phyloP scores from a whole-genome alignment of 30 jellyfish, hydroid and myxozoan species.

The Chrysaora quinquecirrha region DNA sequence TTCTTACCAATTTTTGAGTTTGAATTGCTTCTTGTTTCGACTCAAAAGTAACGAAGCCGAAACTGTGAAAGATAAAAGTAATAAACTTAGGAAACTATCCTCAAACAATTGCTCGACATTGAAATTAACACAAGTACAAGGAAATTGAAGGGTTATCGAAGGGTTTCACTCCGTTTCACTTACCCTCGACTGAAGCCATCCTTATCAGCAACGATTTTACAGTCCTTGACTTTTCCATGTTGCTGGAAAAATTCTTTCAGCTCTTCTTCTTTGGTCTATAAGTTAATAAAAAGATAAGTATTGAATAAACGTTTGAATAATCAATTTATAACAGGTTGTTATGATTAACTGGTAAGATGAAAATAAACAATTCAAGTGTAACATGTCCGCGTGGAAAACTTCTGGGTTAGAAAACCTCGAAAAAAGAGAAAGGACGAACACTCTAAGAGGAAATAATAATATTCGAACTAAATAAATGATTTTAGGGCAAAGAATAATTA shows the following conservation, averaged over 20 bases:
- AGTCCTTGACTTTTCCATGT: conserved; percentile 96
- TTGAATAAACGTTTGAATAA: no score
- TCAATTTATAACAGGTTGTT: neutral
- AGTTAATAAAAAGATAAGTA: neutral
- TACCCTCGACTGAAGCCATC: conserved; percentile 99
- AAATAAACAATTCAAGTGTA: neutral
- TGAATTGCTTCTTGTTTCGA: conserved; percentile 97
- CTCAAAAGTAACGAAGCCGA: conserved; percentile 96
- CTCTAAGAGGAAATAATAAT: no score
- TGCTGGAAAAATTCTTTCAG: conserved; percentile 79
- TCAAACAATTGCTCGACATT: neutral
- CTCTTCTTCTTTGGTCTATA: conserved; percentile 96
- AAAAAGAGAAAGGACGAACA: neutral
- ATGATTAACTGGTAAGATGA: neutral
- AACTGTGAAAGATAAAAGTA: conserved; percentile 47
- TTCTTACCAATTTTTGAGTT: conserved; percentile 92
- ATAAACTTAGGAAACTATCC: no score
- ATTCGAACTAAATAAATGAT: no score
- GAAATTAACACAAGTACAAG: neutral
- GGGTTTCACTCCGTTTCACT: no score
- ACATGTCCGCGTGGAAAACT: neutral
- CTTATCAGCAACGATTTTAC: conserved; percentile 92
- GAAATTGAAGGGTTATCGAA: no score
- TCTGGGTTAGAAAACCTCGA: neutral
- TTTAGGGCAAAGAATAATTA: no score